Conservation (phyloP, 2,888 invertebrate genomes). For the Galeopsomyia nigrocyanea region DNA sequence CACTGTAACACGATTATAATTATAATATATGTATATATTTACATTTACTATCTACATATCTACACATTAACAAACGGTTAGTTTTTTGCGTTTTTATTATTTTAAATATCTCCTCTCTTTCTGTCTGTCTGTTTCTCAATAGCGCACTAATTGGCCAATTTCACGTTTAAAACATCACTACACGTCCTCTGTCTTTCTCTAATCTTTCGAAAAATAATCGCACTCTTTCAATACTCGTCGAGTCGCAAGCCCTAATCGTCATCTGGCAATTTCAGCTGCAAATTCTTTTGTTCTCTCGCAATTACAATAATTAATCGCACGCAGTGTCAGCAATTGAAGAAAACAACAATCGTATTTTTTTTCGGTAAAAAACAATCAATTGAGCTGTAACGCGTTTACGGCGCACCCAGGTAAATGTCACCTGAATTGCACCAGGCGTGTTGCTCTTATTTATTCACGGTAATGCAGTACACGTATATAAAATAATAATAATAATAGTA, state of each 20-base stretch:
- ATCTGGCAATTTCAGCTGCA: conserved; percentile 31
- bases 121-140: conserved; percentile 36
- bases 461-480: conserved; percentile 48
- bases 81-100: conserved; percentile 56
- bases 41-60: conserved; percentile 69
- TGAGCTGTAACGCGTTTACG: background rate
- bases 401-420: conserved; percentile 17
- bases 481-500: conserved; percentile 51
- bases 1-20: conserved; percentile 58
- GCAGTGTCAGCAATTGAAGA: conserved; percentile 29
- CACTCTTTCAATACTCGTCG: conserved; percentile 32
- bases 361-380: conserved; percentile 46
- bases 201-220: conserved; percentile 12
- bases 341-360: conserved; percentile 38
- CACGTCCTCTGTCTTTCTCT: no score
- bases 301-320: conserved; percentile 27
- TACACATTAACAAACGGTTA: conserved; percentile 69
- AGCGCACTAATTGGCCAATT: conserved; percentile 38
- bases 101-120: conserved; percentile 39
- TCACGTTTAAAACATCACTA: conserved; percentile 23
- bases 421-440: background rate
- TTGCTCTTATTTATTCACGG: conserved; percentile 17
- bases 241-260: conserved; percentile 17
- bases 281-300: conserved; percentile 37
- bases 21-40: conserved; percentile 62